Base-by-base conservation (phyloP, 2,113 vertebrate genomes). In the Ranitomeya variabilis region DNA sequence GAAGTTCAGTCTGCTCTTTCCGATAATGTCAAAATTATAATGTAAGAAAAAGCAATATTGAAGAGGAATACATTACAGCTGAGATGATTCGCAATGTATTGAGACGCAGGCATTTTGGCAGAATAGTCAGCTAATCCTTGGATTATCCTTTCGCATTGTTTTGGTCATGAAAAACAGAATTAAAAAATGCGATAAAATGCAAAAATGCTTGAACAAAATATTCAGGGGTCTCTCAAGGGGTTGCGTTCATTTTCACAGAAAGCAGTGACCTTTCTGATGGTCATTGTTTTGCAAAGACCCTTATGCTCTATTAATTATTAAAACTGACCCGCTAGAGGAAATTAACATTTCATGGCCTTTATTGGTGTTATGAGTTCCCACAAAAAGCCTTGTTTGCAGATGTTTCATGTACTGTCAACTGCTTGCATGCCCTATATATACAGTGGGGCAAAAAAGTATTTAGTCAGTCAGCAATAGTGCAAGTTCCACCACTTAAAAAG, bases 1-100 rank as follows among this genome's bases (percentile, higher is more conserved):
- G 37, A 87, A 80, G 77, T 86, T 86, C 69, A 74, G 69, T 52
- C 74, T 80, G 45, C 77, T 80, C 79, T 66, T 80, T 69, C 51
- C 78, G 45, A 80, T 87, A 87, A 80, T 87, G 86, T 64, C 86
- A 87, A n/a, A 66, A 31, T 66, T 80, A 80, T 52, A 52, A 80
- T 80, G 15, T 12, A 55, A 18, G 69, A 79, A 54, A 23, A 55
- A 16, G 51, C 51, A 31, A 62, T 52, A 78, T 86, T 18, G 73
- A 78, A 62, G 37, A 37, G 45, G 86, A 80, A 54, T 67, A 57
- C 21, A 69, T 80, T 73, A 79, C 18, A 21, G 60, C 74, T 11
- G 37, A 69, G 59, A 77, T 64, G 59, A 23, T 2, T 64, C 19
- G 31, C 84, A 59, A 19, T 60, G 84, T 60, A 77, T 77, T 86